Evolutionary conservation across 2,113 vertebrate genomes (phyloP).

Genomic region (Bubo blakistoni): DNA sequence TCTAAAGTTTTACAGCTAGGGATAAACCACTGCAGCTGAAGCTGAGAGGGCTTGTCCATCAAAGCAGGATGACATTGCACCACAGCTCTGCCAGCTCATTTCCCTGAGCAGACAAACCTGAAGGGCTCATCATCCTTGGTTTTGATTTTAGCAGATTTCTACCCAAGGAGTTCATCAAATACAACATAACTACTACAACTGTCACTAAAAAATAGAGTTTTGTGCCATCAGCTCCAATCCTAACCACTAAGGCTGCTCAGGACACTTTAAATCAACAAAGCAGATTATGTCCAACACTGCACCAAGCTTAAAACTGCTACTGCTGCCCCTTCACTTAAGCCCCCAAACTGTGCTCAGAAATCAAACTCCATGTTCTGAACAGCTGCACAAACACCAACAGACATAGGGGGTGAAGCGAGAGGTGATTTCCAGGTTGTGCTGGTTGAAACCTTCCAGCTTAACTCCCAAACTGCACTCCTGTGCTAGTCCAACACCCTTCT

Average conservation of each 20-base stretch:
- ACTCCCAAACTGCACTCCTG: neutral
- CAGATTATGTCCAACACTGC: neutral
- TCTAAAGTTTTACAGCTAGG: neutral
- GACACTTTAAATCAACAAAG: neutral
- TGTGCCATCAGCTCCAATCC: neutral
- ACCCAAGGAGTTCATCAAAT: neutral
- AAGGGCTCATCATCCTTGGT: neutral
- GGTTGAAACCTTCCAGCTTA: neutral
- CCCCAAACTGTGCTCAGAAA: neutral
- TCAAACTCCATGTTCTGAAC: neutral
- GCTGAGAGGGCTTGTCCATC: neutral
- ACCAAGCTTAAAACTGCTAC: neutral
- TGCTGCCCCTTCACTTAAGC: slow-evolving; percentile 5
- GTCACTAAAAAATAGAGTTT: neutral
- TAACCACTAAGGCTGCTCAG: neutral
- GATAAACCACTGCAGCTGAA: neutral
- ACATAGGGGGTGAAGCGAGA: neutral
- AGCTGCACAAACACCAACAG: neutral
- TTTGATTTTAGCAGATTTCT: neutral
- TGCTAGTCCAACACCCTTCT: neutral
- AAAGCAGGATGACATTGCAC: neutral
- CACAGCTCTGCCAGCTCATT: neutral
- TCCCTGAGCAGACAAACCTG: neutral
- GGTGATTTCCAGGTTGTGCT: neutral
- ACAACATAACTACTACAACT: neutral